Percentiles rank a stretch among this genome's conserved stretches.
Conservation (phyloP, 2,113 vertebrate species). For the Colius striatus region DNA sequence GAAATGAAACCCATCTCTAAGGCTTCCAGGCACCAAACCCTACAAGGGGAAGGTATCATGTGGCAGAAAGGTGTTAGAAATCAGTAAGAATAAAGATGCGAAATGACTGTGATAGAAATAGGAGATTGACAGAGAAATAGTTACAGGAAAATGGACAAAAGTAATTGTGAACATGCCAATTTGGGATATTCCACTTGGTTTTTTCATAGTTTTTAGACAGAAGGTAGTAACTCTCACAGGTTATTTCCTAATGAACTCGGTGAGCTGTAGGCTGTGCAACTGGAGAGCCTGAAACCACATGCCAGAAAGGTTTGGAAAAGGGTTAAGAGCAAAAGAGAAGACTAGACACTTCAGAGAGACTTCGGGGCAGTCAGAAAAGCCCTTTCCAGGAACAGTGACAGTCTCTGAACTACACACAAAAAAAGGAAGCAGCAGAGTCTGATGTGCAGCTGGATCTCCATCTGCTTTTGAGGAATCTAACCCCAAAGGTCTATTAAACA, state of each 20-base stretch:
- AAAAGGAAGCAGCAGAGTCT: neutral
- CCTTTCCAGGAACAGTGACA: neutral
- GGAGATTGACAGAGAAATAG: neutral
- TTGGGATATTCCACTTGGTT: neutral
- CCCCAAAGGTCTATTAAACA: neutral
- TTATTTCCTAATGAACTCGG: neutral
- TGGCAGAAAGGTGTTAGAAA: neutral
- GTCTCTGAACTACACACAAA: neutral
- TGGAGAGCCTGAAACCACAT: neutral
- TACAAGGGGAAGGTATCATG: neutral
- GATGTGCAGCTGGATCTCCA: neutral
- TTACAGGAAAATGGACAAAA: neutral
- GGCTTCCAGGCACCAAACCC: neutral
- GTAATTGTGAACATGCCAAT: neutral
- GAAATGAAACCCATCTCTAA: neutral
- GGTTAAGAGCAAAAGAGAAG: neutral
- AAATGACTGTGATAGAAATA: neutral
- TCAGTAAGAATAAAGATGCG: neutral
- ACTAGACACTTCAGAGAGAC: neutral
- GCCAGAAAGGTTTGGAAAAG: neutral
- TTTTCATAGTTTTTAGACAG: neutral
- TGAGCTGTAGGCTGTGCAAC: neutral
- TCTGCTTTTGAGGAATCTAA: neutral
- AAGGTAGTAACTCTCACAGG: neutral
- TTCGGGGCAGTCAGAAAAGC: neutral